Evolutionary conservation across 2,797 vertebrate species (phyloP).

Genomic region (Platyrinchus mystaceus): DNA sequence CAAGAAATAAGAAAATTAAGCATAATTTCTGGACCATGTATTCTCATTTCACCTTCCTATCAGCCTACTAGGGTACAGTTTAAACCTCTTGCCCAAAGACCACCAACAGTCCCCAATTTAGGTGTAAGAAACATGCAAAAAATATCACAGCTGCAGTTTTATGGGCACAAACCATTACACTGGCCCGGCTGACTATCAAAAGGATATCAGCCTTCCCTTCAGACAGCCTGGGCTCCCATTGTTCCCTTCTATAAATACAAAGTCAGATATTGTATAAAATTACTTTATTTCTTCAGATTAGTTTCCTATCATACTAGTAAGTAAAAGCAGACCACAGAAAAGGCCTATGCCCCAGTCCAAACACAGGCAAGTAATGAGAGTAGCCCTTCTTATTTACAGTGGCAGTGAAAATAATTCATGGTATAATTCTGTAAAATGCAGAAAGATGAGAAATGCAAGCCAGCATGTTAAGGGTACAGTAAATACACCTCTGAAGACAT

Average conservation of each 20-base stretch:
- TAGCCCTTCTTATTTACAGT: neutral
- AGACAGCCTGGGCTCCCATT: neutral
- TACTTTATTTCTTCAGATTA: neutral
- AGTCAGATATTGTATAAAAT: neutral
- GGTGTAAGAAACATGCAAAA: fast-evolving
- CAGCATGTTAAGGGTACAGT: neutral
- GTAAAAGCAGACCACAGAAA: neutral
- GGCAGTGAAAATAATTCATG: neutral
- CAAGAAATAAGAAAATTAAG: neutral
- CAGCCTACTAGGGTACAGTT: neutral
- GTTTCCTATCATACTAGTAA: neutral
- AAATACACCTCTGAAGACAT: neutral
- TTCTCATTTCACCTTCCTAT: neutral
- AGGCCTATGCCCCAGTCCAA: neutral
- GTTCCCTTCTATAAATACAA: neutral
- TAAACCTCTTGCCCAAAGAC: neutral
- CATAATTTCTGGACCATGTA: neutral
- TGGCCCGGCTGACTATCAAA: neutral
- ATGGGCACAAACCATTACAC: neutral
- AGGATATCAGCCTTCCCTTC: neutral
- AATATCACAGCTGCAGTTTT: neutral
- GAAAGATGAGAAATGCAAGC: neutral
- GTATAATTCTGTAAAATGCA: neutral
- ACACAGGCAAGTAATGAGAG: fast-evolving
- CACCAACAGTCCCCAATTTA: neutral